phyloP scores from a whole-genome alignment of 2,113 vertebrate species.

The Lipotes vexillifer region DNA sequence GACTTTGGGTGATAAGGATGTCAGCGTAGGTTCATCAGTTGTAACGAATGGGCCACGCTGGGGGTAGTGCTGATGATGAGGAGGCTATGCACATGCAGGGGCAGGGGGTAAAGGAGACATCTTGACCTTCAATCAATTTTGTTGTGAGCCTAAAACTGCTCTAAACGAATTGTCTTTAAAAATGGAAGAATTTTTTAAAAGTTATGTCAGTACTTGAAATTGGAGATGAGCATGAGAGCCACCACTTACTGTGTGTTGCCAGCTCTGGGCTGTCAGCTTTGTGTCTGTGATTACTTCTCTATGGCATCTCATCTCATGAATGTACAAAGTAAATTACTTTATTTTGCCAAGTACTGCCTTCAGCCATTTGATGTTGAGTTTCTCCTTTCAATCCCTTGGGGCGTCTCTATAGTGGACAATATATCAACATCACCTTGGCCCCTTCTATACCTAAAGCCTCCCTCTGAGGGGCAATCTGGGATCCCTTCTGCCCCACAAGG shows the following conservation, averaged over 20 bases:
- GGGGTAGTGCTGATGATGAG: background rate
- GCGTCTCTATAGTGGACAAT: background rate
- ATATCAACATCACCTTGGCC: background rate
- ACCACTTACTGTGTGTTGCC: too few species aligned
- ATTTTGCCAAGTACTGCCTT: background rate
- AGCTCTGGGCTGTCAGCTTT: background rate
- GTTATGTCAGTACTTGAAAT: background rate
- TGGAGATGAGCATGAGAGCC: background rate
- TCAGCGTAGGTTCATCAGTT: too few species aligned
- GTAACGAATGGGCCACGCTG: background rate
- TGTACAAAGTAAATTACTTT: background rate
- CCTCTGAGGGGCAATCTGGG: background rate
- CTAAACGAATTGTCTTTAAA: background rate
- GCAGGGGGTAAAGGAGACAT: fast-evolving
- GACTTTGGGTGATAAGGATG: background rate
- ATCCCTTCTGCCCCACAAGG: background rate
- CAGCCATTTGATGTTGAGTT: background rate
- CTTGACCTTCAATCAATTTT: background rate
- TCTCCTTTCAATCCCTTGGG: background rate
- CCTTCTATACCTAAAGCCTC: background rate
- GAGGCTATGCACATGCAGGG: fast-evolving
- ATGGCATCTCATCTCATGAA: background rate
- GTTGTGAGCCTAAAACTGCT: background rate
- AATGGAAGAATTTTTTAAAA: background rate
- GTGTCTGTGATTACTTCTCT: background rate